Percentiles rank a stretch among this genome's conserved stretches.
Conservation (phyloP, 2,888 invertebrate species). For the Entomobrya proxima region DNA sequence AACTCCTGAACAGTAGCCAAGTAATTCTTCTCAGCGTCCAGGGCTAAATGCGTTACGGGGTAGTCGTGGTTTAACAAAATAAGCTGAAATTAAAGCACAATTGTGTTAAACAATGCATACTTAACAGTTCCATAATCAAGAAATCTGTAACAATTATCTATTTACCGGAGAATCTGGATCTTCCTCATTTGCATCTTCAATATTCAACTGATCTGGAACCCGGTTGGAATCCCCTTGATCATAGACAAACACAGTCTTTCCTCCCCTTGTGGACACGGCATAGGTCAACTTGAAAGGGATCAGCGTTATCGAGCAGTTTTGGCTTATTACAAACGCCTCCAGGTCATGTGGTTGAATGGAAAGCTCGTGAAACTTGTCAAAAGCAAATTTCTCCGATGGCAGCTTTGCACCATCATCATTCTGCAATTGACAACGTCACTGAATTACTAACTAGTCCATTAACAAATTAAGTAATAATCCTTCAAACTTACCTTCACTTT, state of each 20-base stretch:
- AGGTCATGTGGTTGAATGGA: constrained; percentile 33
- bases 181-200: neutral
- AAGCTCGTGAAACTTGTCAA: constrained; percentile 42
- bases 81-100: neutral
- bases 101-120: neutral
- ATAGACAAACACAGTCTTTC: constrained; percentile 34
- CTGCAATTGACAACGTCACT: neutral
- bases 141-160: neutral
- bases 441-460: neutral
- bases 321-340: constrained; percentile 44
- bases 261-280: constrained; percentile 32
- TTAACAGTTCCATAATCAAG: neutral
- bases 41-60: constrained; percentile 41
- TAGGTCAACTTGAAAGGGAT: constrained; percentile 41
- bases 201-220: neutral
- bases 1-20: constrained; percentile 43
- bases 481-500: constrained; percentile 39
- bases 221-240: constrained; percentile 32
- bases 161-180: neutral
- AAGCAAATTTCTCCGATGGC: constrained; percentile 31
- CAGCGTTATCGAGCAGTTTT: constrained; percentile 47
- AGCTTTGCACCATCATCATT: constrained; percentile 11
- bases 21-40: constrained; percentile 48
- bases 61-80: constrained; percentile 24
- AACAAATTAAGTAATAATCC: neutral